Evolutionary conservation across 2,888 invertebrate genomes (phyloP), one percentile per base, ranked within the genome.

Genomic region (Synanthedon myopaeformis): DNA sequence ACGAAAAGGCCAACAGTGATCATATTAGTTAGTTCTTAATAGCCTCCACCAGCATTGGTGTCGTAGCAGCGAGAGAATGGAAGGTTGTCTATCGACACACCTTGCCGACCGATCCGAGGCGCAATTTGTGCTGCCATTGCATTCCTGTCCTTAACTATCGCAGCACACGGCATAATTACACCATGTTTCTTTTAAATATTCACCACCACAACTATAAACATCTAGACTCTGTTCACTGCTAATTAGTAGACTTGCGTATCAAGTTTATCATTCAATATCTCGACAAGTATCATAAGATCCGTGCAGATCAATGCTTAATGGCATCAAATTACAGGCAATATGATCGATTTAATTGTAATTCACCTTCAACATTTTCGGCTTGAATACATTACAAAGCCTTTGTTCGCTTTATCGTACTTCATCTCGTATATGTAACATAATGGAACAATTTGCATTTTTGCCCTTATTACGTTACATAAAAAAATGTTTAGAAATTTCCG

Each of bases 1-100:
- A 23, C 23, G 23, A 23, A 23, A 23, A 23, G 5, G 5, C 23
- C 5, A 5, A 23, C 5, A 23, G 35, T 35, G 35, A 35, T 35
- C 8, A 10, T 35, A 41, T 49, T 57, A 52, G 49, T 48, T 74
- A 72, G 77, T 76, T 77, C 74, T 73, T 79, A 79, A 82, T 81
- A 72, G 75, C 69, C 60, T 35, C 64, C 74, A 73, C 76, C 77
- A 80, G 68, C 82, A 82, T 82, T 79, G 79, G 74, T 73, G 75
- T 71, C 70, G 67, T 68, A 63, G 68, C 67, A 63, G 67, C 63
- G 64, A 70, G 79, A 79, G 82, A 85, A 81, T 82, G 82, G 79
- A 82, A 83, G 82, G 82, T 76, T 81, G 79, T 72, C 70, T 70
- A 76, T 76, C 76, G 79, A 68, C 80, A 74, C 80, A 78, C 82